phyloP scores from a whole-genome alignment of 1,140 invertebrate genomes.

The Leptinotarsa lineolata region DNA sequence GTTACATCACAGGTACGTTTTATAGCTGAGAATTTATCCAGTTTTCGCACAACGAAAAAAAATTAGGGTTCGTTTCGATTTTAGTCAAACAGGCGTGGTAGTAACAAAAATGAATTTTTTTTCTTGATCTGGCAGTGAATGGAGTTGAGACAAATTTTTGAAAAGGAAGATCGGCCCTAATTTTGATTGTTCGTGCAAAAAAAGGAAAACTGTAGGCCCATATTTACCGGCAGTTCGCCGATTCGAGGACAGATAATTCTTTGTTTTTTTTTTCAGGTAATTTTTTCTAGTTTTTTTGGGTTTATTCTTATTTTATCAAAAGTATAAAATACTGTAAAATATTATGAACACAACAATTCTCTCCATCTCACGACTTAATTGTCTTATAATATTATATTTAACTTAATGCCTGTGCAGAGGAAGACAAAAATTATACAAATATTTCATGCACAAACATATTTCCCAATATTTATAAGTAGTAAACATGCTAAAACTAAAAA shows the following conservation, averaged over 20 bases:
- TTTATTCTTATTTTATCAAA: constrained; percentile 54
- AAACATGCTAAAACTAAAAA: constrained; percentile 28
- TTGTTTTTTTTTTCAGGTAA: constrained; percentile 43
- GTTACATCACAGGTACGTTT: constrained; percentile 51
- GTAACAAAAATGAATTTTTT: no score
- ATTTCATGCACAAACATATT: constrained; percentile 30
- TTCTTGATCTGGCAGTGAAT: no score
- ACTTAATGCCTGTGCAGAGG: constrained; percentile 37
- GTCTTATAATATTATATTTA: constrained; percentile 28
- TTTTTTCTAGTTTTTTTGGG: constrained; percentile 44
- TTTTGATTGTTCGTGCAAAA: background rate
- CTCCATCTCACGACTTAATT: constrained; percentile 53
- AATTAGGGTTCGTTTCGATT: no score
- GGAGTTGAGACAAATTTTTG: no score
- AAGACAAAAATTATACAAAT: constrained; percentile 43
- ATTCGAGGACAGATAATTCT: constrained; percentile 31
- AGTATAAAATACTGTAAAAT: constrained; percentile 58
- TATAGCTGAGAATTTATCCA: constrained; percentile 16
- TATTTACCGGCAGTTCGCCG: constrained; percentile 36
- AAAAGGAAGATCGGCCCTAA: no score
- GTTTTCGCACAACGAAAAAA: background rate
- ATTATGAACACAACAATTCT: constrained; percentile 58
- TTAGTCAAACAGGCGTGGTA: no score
- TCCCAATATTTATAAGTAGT: constrained; percentile 28
- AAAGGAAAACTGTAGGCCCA: constrained; percentile 29